Conservation (phyloP, 2,113 vertebrate genomes). For the Promerops cafer region DNA sequence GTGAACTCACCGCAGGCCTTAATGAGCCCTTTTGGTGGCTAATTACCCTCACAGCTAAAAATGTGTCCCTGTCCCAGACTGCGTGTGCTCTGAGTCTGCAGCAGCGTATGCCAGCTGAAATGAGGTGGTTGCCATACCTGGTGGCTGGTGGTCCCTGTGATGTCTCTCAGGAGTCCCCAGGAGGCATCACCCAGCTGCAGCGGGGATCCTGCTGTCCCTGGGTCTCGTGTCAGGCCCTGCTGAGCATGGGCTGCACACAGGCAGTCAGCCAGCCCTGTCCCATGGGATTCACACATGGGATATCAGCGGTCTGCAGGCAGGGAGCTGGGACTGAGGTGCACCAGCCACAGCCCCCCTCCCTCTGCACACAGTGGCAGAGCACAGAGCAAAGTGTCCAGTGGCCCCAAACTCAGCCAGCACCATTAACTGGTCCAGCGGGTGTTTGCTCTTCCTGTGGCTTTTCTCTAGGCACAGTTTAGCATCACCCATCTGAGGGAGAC, state of each 20-base stretch:
- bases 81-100: background rate
- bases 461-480: background rate
- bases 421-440: background rate
- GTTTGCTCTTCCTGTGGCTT: background rate
- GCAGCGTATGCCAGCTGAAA: background rate
- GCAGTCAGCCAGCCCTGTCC: background rate
- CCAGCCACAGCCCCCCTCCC: background rate
- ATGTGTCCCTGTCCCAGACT: background rate
- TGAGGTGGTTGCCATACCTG: background rate
- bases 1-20: background rate
- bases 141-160: background rate
- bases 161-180: background rate
- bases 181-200: background rate
- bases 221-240: background rate
- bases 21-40: background rate
- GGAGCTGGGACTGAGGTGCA: background rate
- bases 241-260: background rate
- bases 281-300: background rate
- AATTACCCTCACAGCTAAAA: background rate
- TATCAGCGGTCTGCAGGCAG: background rate
- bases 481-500: background rate
- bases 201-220: accelerated
- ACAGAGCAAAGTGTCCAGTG: background rate
- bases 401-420: background rate
- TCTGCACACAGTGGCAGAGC: background rate